Base-by-base conservation (phyloP, 2,113 vertebrate species). In the Coptodon bakossiorum region DNA sequence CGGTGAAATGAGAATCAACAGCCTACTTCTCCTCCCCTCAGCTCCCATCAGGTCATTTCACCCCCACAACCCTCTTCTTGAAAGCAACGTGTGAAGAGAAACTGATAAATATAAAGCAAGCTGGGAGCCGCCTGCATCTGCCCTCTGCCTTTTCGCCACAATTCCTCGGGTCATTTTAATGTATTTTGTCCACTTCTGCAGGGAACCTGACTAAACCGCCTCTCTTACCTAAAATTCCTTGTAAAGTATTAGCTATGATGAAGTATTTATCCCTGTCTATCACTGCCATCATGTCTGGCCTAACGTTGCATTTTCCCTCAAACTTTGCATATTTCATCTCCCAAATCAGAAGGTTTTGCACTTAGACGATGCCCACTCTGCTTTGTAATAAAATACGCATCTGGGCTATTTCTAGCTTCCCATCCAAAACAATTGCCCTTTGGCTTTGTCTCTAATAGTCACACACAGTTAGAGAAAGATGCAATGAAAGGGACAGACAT, bases 1-100 rank as follows among this genome's bases (percentile, higher is more conserved):
- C 43, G 56, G 88, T 89, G 88, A 94, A 95, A 94, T 95, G 92
- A 94, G 92, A 96, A 95, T 93, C 92, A 96, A 95, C 95, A 94
- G 92, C 92, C 79, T 71, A 89, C 86, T 61, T 89, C 93, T 88
- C 87, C 90, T 79, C 91, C 85, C 85, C 84, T 92, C 91, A 73
- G 87, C 88, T 85, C 82, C 90, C 63, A 38, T 92, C 94, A 91
- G 93, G 93, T 93, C 92, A 89, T 91, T 93, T 88, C 88, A 90
- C 90, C 91, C 91, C 82, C 53, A 59, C 54, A 59, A 66, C 88
- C 86, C 84, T 82, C 83, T 85, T 82, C 87, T 83, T 43, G 9
- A 91, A 85, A 81, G 93, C 88, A 89, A 81, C 90, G 81, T 88
- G 87, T 92, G 91, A 94, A 91, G 79, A 95, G 94, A 94, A 88